Evolutionary conservation across 2,888 invertebrate genomes (phyloP).

Genomic region (Pseudeuparius sepicola): DNA sequence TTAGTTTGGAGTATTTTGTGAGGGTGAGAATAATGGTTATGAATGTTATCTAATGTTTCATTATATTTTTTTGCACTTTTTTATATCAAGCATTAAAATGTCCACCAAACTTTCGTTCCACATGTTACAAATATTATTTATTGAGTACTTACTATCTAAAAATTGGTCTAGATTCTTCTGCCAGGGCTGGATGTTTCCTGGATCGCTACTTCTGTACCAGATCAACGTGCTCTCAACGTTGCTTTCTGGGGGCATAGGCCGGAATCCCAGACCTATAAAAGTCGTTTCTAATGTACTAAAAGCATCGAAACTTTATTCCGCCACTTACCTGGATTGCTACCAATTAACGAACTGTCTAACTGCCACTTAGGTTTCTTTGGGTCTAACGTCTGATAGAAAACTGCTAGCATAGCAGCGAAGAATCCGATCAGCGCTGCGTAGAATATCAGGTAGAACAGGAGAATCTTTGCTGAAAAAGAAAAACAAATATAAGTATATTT

Average conservation of each 20-base stretch:
- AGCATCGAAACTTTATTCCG: not conserved
- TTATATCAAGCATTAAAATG: too few relatives aligned
- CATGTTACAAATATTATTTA: conserved; percentile 2
- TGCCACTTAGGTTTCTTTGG: conserved; percentile 82
- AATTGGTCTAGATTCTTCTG: conserved; percentile 64
- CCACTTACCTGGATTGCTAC: conserved; percentile 88
- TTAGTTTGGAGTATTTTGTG: too few relatives aligned
- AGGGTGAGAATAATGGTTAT: too few relatives aligned
- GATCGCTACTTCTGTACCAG: conserved; percentile 77
- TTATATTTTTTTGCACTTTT: too few relatives aligned
- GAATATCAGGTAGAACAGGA: conserved; percentile 92
- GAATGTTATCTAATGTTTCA: too few relatives aligned
- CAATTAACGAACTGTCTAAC: conserved; percentile 76
- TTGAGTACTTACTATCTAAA: conserved; percentile 55
- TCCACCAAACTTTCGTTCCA: too few relatives aligned
- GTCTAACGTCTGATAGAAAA: conserved; percentile 90
- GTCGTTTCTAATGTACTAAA: not conserved
- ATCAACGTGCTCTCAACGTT: conserved; percentile 95
- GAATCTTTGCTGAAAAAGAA: conserved; percentile 77
- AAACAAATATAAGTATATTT: too few relatives aligned
- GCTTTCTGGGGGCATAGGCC: conserved; percentile 87
- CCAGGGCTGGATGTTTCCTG: conserved; percentile 74
- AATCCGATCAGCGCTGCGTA: conserved; percentile 87
- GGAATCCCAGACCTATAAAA: conserved; percentile 79
- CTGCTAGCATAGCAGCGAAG: conserved; percentile 88